Base-by-base conservation (phyloP, 2,113 vertebrate species). In the Hypocryptadius cinnamomeus region DNA sequence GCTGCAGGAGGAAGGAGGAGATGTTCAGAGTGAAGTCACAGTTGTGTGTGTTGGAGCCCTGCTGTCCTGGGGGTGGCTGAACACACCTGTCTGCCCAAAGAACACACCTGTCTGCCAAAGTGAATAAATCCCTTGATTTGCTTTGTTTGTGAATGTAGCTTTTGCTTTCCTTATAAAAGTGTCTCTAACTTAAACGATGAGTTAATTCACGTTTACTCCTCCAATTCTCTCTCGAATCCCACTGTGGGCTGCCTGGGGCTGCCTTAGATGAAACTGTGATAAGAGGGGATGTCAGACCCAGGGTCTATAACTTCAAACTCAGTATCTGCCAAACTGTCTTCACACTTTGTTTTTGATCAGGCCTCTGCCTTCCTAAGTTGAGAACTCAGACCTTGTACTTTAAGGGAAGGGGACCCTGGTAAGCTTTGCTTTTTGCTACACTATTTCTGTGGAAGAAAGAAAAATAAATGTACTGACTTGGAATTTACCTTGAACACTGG, bases 381-480 rank as follows among this genome's bases (percentile, higher is more conserved):
- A 23, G 14, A 68, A 76, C 13, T 47, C 76, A 33, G 48, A 47
- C 28, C 23, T 7, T 13, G 15, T 78, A 10, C 15, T 37, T 10
- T 9, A 44, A 76, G 4, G 8, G 13, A 17, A 71, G 4, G 11
- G 20, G 6, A 35, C 2, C 3, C 6, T 33, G 4, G 2, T n/a
- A 13, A 73, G 6, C 28, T 69, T 63, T 73, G 16, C 8, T 57
- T 61, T 80, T 68, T 39, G 8, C 9, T 61, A 14, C 0, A 1
- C 56, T 68, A 45, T 79, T 64, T 81, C 25, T 19, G 2, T 47
- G 37, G 23, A 47, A 45, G 37, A 79, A 89, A 21, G 15, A 64
- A 16, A 15, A 78, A 24, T 19, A 79, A 76, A 48, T 51, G 14
- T 8, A 4, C 28, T 72, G 21, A 35, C 33, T 40, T 81, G 10